phyloP scores from a whole-genome alignment of 2,797 vertebrate genomes.

The Adelosebastes latens region DNA sequence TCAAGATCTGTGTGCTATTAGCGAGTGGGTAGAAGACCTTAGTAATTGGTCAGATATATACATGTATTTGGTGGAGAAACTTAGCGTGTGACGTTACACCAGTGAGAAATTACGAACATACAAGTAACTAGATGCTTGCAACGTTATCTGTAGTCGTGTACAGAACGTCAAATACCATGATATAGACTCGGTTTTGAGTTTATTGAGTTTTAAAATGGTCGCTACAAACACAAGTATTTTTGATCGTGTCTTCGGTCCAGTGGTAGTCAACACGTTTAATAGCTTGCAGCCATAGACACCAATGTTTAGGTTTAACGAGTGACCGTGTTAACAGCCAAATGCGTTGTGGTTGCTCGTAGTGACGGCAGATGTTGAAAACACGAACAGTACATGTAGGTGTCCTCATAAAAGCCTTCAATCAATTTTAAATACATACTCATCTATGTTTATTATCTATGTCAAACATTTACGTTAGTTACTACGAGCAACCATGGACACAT shows the following conservation, averaged over 20 bases:
- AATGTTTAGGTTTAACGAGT: not conserved
- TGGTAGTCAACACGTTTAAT: accelerated
- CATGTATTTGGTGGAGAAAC: not conserved
- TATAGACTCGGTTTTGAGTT: not conserved
- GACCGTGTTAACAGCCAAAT: not conserved
- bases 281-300: not conserved
- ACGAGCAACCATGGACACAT: not conserved
- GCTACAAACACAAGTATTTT: not conserved
- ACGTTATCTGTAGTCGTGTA: not conserved
- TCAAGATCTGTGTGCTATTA: not conserved
- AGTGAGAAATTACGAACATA: too few relatives aligned
- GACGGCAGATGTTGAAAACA: too few relatives aligned
- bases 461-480: not conserved
- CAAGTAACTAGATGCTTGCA: too few relatives aligned
- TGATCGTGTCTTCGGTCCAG: too few relatives aligned
- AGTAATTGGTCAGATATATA: not conserved
- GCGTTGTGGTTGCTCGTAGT: not conserved
- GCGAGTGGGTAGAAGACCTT: not conserved
- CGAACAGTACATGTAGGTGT: not conserved
- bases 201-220: too few relatives aligned
- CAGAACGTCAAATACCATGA: not conserved
- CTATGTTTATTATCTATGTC: not conserved
- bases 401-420: not conserved
- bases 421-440: not conserved
- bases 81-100: too few relatives aligned